phyloP scores from a whole-genome alignment of 2,888 invertebrate species.

The Drosophila kambysellisi region DNA sequence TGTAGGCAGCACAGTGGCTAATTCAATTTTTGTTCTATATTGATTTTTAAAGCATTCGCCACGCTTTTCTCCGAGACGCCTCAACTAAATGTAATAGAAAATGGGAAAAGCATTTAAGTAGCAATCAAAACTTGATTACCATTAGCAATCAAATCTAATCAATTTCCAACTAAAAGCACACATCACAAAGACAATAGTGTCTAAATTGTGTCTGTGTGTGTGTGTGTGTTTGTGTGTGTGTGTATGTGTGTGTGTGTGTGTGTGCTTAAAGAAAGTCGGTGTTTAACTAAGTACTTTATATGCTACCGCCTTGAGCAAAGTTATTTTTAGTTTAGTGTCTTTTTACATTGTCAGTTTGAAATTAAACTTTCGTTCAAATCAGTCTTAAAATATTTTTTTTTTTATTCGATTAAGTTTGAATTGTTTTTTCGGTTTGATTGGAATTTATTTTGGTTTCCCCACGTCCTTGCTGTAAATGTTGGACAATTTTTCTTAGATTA shows the following conservation, averaged over 20 bases:
- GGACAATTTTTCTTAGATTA: neutral
- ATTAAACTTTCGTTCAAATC: neutral
- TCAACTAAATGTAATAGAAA: constrained; percentile 46
- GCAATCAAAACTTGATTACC: constrained; percentile 65
- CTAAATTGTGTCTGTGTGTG: constrained; percentile 1
- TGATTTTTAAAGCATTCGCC: constrained; percentile 51
- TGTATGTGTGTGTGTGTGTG: neutral
- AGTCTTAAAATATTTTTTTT: neutral
- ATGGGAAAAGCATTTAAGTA: constrained; percentile 62
- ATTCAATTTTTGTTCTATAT: constrained; percentile 55
- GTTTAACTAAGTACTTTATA: neutral
- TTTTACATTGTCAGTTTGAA: neutral
- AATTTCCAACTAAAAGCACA: constrained; percentile 65
- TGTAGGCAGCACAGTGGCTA: constrained; percentile 47
- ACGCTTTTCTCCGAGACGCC: constrained; percentile 5
- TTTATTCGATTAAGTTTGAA: neutral
- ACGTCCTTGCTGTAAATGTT: no score
- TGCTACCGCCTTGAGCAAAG: neutral
- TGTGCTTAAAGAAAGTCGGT: neutral
- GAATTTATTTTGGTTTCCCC: neutral
- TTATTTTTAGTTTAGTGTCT: constrained; percentile 21
- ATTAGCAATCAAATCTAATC: constrained; percentile 61
- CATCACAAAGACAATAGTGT: constrained; percentile 26
- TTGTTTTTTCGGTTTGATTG: neutral
- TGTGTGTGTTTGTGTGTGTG: no score